phyloP scores from a whole-genome alignment of 2,797 vertebrate species.

The Epinephelus malabaricus region DNA sequence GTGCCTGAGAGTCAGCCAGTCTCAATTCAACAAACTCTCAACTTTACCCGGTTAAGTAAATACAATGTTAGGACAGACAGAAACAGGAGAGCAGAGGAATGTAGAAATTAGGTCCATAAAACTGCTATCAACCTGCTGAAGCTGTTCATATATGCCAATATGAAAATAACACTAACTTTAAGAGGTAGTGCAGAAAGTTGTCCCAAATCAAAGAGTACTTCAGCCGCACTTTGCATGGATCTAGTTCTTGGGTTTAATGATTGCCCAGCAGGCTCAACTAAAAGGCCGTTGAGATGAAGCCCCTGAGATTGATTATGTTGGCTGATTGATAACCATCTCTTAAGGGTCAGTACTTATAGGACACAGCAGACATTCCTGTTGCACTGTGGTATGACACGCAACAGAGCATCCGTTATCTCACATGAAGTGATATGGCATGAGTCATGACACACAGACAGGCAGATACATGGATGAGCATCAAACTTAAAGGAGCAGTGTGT shows the following conservation, averaged over 20 bases:
- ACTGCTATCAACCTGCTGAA: conserved; percentile 27
- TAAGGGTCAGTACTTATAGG: conserved; percentile 40
- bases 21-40: conserved; percentile 66
- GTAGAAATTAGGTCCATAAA: conserved; percentile 50
- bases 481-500: neutral
- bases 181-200: neutral
- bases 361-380: conserved; percentile 57
- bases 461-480: neutral
- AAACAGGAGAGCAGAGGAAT: conserved; percentile 62
- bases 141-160: conserved; percentile 26
- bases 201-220: neutral
- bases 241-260: conserved; percentile 38
- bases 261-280: conserved; percentile 19
- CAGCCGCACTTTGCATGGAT: conserved; percentile 5
- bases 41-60: conserved; percentile 57
- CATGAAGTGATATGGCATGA: neutral
- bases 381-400: conserved; percentile 34
- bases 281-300: conserved; percentile 6
- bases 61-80: conserved; percentile 35
- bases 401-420: conserved; percentile 30
- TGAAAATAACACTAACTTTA: conserved; percentile 20
- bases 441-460: neutral
- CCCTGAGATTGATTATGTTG: conserved; percentile 32
- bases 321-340: conserved; percentile 61
- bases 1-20: conserved; percentile 49